Conservation (phyloP, 1,140 invertebrate genomes). For the Cyclargus thomasi region DNA sequence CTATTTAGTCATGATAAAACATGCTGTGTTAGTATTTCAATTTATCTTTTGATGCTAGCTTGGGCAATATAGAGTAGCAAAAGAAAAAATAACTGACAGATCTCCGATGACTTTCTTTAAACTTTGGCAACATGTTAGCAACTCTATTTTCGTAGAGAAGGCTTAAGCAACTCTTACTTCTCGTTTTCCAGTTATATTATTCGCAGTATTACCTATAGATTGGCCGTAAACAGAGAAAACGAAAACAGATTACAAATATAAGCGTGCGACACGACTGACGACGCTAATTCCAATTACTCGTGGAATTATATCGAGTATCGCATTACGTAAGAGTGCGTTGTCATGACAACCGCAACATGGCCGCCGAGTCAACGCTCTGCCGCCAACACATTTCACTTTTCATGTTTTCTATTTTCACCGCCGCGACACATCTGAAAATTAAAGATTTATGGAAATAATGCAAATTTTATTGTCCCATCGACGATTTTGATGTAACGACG, state of each 20-base stretch:
- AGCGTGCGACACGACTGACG: constrained; percentile 3
- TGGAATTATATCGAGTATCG: constrained; percentile 12
- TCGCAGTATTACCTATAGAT: constrained; percentile 1
- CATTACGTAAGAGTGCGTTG: constrained; percentile 27
- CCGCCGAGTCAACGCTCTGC: constrained; percentile 37
- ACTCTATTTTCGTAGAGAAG: no score
- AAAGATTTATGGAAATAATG: constrained; percentile 26
- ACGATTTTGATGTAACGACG: constrained; percentile 28
- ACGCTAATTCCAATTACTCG: constrained; percentile 17
- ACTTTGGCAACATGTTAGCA: no score
- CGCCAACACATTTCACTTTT: constrained; percentile 42
- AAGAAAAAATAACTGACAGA: no score
- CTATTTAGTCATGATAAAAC: no score
- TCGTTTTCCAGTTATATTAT: no score
- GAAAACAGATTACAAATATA: constrained; percentile 14
- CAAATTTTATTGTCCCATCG: constrained; percentile 21
- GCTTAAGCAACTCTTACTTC: no score
- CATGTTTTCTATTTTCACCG: constrained; percentile 27
- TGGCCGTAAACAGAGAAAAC: constrained; percentile 3
- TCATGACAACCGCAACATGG: constrained; percentile 39
- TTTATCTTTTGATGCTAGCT: no score
- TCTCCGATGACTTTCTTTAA: no score
- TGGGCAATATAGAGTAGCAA: no score
- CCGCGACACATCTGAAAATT: constrained; percentile 20
- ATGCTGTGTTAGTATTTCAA: no score